phyloP scores from a whole-genome alignment of 2,888 invertebrate genomes.

The Protophormia terraenovae region DNA sequence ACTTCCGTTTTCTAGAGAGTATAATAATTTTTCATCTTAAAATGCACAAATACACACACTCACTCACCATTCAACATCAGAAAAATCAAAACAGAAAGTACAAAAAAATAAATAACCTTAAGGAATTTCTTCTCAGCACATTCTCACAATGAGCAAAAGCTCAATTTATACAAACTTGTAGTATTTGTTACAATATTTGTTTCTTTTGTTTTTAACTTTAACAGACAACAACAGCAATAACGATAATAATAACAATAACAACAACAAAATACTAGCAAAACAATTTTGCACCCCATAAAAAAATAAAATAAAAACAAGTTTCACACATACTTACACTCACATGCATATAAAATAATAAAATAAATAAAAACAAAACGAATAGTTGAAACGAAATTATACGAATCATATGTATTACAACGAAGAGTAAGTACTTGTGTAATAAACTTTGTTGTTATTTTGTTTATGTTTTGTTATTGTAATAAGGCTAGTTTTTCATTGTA shows the following conservation, averaged over 20 bases:
- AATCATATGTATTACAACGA: conserved; percentile 20
- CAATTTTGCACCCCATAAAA: conserved; percentile 66
- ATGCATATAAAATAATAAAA: no score
- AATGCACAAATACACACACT: background rate
- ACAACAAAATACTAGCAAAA: conserved; percentile 44
- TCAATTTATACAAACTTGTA: background rate
- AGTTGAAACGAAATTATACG: conserved; percentile 47
- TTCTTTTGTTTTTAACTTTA: conserved; percentile 31
- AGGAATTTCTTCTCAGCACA: conserved; percentile 22
- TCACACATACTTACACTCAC: conserved; percentile 25
- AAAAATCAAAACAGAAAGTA: conserved; percentile 7
- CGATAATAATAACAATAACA: conserved; percentile 33
- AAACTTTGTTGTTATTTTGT: conserved; percentile 71
- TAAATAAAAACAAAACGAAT: conserved; percentile 15
- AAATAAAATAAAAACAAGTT: conserved; percentile 56
- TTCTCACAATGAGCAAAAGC: background rate
- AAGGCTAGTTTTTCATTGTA: conserved; percentile 79
- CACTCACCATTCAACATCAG: background rate
- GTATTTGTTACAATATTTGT: background rate
- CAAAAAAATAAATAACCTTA: background rate
- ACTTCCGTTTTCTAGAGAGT: conserved; percentile 57
- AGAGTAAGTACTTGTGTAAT: conserved; percentile 20
- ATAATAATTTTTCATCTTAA: conserved; percentile 45
- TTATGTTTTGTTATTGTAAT: conserved; percentile 72
- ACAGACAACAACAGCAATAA: conserved; percentile 38